Evolutionary conservation across 2,113 vertebrate species (phyloP).

Genomic region (Lipotes vexillifer): DNA sequence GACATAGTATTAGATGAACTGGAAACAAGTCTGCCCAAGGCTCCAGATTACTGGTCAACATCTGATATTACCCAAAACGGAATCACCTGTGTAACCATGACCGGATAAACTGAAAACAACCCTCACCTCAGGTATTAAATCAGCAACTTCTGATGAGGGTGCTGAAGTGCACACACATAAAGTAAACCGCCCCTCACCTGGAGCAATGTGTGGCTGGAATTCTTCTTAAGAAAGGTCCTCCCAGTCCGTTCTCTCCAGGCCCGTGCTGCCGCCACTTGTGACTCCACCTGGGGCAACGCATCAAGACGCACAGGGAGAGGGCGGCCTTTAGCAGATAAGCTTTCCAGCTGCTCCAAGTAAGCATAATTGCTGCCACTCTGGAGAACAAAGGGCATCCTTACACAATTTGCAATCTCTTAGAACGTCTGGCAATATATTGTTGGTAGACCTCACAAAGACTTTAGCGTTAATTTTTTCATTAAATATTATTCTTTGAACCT

Average conservation of each 20-base stretch:
- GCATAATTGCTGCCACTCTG: constrained; percentile 93
- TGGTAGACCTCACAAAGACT: not conserved
- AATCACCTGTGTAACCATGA: not conserved
- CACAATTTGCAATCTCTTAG: not conserved
- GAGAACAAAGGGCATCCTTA: constrained; percentile 15
- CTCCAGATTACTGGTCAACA: not conserved
- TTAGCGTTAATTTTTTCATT: not conserved
- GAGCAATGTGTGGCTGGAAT: constrained; percentile 93
- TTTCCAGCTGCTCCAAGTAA: constrained; percentile 96
- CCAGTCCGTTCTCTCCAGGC: constrained; percentile 96
- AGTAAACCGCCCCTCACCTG: constrained; percentile 83
- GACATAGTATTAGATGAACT: not conserved
- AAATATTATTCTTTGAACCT: not conserved
- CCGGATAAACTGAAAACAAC: not conserved
- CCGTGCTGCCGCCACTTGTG: constrained; percentile 93
- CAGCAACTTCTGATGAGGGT: not conserved
- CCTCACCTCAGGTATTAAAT: not conserved
- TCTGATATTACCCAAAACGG: not conserved
- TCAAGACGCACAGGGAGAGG: constrained; percentile 94
- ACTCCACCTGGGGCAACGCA: constrained; percentile 93
- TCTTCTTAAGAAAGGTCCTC: constrained; percentile 98
- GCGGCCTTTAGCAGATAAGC: constrained; percentile 91
- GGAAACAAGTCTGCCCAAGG: not conserved
- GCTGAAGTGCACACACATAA: not conserved
- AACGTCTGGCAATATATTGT: not conserved